These are phyloP conservation scores for Drosophila asahinai DNA, from an alignment of 1,140 invertebrate genomes.

Conservation along the genomic window DNA sequence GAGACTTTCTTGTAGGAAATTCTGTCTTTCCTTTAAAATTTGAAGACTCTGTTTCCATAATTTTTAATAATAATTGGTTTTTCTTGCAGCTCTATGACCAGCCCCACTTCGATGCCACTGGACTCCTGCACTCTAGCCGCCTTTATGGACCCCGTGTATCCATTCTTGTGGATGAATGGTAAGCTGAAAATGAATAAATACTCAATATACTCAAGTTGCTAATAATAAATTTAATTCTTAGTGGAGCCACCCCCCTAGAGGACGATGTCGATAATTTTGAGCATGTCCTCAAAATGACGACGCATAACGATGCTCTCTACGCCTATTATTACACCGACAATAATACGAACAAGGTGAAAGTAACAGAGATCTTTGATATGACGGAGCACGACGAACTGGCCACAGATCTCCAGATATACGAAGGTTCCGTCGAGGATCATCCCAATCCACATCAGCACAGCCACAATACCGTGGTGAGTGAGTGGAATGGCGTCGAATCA, in stretches of 20 bases:
- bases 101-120: constrained; percentile 81
- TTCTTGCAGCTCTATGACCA: constrained; percentile 69
- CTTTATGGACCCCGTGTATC: constrained; percentile 79
- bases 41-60: too few relatives aligned
- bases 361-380: constrained; percentile 94
- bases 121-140: constrained; percentile 75
- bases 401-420: constrained; percentile 71
- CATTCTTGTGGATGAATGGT: constrained; percentile 82
- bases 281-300: constrained; percentile 93
- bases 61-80: neutral
- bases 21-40: too few relatives aligned
- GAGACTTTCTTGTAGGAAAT: neutral
- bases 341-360: constrained; percentile 92
- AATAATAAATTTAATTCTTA: constrained; percentile 7
- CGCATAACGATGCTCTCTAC: constrained; percentile 94
- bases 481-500: constrained; percentile 84
- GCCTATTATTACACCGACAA: constrained; percentile 96
- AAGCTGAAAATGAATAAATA: constrained; percentile 4
- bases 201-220: neutral
- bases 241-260: constrained; percentile 67
- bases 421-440: constrained; percentile 65
- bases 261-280: constrained; percentile 92
- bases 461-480: constrained; percentile 75
- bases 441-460: constrained; percentile 64
- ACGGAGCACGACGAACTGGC: constrained; percentile 87